phyloP scores from a whole-genome alignment of 2,797 vertebrate genomes.

The Echiichthys vipera region DNA sequence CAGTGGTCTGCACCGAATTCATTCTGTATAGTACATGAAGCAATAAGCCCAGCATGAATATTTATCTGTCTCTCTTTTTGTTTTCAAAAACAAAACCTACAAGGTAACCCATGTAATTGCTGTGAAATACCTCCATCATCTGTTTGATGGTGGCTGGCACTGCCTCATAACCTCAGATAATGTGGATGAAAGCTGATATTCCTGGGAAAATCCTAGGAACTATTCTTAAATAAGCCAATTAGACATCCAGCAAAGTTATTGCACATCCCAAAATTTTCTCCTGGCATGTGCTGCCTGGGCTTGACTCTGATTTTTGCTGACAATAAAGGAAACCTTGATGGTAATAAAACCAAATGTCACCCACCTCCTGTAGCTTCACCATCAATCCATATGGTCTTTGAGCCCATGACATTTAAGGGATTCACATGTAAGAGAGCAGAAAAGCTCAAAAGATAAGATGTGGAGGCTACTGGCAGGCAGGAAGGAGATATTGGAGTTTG shows the following conservation, averaged over 20 bases:
- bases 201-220: slow-evolving; percentile 62
- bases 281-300: slow-evolving; percentile 50
- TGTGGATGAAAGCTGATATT: slow-evolving; percentile 62
- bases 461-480: background rate
- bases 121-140: slow-evolving; percentile 58
- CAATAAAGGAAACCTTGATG: slow-evolving; percentile 59
- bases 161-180: slow-evolving; percentile 54
- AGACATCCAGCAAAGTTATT: slow-evolving; percentile 46
- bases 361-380: slow-evolving; percentile 39
- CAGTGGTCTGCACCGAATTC: slow-evolving; percentile 9
- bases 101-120: slow-evolving; percentile 63
- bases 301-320: slow-evolving; percentile 58
- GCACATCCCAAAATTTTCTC: slow-evolving; percentile 46
- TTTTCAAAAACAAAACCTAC: slow-evolving; percentile 46
- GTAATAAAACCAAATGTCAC: slow-evolving; percentile 60
- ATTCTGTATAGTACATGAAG: slow-evolving; percentile 16
- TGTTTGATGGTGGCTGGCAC: slow-evolving; percentile 58
- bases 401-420: slow-evolving; percentile 41
- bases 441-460: slow-evolving; percentile 4
- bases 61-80: slow-evolving; percentile 45
- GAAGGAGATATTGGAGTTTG: background rate
- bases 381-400: slow-evolving; percentile 29
- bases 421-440: slow-evolving; percentile 30
- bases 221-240: slow-evolving; percentile 60
- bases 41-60: slow-evolving; percentile 15